A percentile compares a stretch with the other conserved stretches of the same genome.
These are phyloP conservation scores for Drosophila stalkeri DNA, from an alignment of 2,888 invertebrate genomes.

Conservation along the genomic window DNA sequence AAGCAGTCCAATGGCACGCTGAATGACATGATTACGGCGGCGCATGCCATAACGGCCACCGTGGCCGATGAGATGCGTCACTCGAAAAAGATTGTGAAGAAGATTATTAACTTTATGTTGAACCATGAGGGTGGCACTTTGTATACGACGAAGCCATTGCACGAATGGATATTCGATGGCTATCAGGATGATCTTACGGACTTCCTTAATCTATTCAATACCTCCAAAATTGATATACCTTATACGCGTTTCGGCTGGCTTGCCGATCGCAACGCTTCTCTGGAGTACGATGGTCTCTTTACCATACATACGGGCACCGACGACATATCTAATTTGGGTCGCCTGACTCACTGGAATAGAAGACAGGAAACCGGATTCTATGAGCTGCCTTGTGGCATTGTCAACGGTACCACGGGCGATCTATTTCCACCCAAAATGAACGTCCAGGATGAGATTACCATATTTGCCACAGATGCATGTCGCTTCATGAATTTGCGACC, in stretches of 20 bases:
- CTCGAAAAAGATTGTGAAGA: constrained; percentile 83
- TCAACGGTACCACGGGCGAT: constrained; percentile 92
- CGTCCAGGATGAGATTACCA: constrained; percentile 86
- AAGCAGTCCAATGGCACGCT: constrained; percentile 90
- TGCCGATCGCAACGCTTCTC: constrained; percentile 90
- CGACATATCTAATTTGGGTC: constrained; percentile 89
- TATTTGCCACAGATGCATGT: constrained; percentile 93
- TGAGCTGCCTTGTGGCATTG: constrained; percentile 88
- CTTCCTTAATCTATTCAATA: constrained; percentile 86
- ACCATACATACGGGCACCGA: constrained; percentile 91
- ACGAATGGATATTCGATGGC: constrained; percentile 92
- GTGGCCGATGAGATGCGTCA: constrained; percentile 87
- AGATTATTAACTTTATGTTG: constrained; percentile 87
- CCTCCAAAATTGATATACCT: constrained; percentile 86
- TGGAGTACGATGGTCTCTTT: constrained; percentile 91
- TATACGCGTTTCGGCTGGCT: constrained; percentile 95
- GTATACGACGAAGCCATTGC: constrained; percentile 88
- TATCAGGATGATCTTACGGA: constrained; percentile 90
- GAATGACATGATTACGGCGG: constrained; percentile 88
- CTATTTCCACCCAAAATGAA: constrained; percentile 89
- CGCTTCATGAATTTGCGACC: constrained; percentile 87
- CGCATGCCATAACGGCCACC: constrained; percentile 91
- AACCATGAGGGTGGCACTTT: constrained; percentile 86
- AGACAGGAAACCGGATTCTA: constrained; percentile 87
- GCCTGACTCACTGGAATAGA: constrained; percentile 90